A percentile compares a stretch with the other conserved stretches of the same genome.
Conservation (phyloP, 2,888 invertebrate genomes). For the Gastrophysa polygoni region DNA sequence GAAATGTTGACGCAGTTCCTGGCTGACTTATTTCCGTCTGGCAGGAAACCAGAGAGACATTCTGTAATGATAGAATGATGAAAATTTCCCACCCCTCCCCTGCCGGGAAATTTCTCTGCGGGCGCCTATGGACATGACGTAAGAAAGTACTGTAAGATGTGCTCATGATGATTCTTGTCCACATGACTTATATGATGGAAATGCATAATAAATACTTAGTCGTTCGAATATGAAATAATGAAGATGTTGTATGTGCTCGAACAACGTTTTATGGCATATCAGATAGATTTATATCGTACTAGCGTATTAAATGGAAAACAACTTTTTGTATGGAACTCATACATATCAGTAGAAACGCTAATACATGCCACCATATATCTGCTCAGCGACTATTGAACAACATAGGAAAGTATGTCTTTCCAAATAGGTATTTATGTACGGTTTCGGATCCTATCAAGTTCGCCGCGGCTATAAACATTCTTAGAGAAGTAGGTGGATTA, state of each 20-base stretch:
- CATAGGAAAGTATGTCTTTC: constrained; percentile 33
- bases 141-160: too few species aligned
- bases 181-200: neutral
- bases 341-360: constrained; percentile 38
- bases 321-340: constrained; percentile 38
- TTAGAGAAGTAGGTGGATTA: neutral
- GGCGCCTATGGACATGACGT: too few species aligned
- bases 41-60: too few species aligned
- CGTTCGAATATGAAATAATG: constrained; percentile 28
- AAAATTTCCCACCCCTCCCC: too few species aligned
- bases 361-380: constrained; percentile 41
- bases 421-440: constrained; percentile 38
- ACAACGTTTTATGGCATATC: constrained; percentile 30
- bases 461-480: constrained; percentile 1
- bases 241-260: constrained; percentile 32
- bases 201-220: neutral
- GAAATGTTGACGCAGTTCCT: too few species aligned
- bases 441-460: constrained; percentile 30
- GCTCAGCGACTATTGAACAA: constrained; percentile 41
- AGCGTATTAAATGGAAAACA: constrained; percentile 46
- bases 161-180: too few species aligned
- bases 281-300: constrained; percentile 43
- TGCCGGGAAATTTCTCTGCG: too few species aligned
- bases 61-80: too few species aligned
- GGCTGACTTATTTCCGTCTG: too few species aligned